Base-by-base conservation (phyloP, 2,888 invertebrate species). In the Agrochola circellaris region DNA sequence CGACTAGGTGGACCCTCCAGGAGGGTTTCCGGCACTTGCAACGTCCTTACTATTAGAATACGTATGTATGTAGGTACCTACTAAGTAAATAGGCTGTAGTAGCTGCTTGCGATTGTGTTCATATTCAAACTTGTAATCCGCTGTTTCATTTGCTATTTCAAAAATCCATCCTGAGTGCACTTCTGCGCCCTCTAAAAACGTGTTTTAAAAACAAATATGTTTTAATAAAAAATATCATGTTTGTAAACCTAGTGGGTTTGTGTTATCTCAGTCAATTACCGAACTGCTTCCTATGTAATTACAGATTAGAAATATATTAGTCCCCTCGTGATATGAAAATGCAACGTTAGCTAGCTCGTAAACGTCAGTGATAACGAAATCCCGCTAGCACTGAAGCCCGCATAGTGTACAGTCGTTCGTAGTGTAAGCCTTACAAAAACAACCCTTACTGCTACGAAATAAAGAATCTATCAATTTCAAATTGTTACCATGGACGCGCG, bases 331-430 rank as follows among this genome's bases (percentile, higher is more conserved):
- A 34, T 68, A 17, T 20, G 48, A 56, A 71, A 77, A 30, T 11
- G 72, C 56, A 56, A 71, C 45, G 34, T 62, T 71, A 61, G 34
- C 45, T 62, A 20, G 20, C 23, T 81, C 34, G 74, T 66, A 48
- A 65, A 17, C 17, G 51, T 23, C 9, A 45, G 42, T 45, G 48
- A 76, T 68, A 75, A 34, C 20, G 17, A 75, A 76, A 77, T 79
- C 69, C 67, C 8, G 69, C 67, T 34, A 68, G 56, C 20, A 56
- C 15, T 34, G 34, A 62, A 62, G 38, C 65, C 64, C 61, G 61
- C 58, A 75, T 67, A 26, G 38, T 68, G 60, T 75, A 86, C 30
- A 8, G 7, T 81, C 30, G 42, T 26, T 38, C 38, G 6, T 26
- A 54, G 23, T 45, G 26, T n/a, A n/a, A 1, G 20, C 48, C 2